phyloP scores from a whole-genome alignment of 92 coral and sea anemone species.

The Umimayanthus kanabou region DNA sequence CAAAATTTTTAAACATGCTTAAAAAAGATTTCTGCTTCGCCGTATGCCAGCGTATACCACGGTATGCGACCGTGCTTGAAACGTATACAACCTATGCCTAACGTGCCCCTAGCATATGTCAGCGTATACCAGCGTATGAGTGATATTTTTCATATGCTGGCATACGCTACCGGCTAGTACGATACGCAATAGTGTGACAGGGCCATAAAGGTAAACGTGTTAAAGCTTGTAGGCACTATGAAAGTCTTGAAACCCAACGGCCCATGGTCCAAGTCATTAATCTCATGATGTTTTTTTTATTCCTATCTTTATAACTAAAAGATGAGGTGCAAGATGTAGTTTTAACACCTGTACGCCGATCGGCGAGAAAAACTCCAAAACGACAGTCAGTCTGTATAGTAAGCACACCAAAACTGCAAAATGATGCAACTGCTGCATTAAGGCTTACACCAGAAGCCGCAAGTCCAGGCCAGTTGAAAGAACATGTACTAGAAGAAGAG shows the following conservation, averaged over 20 bases:
- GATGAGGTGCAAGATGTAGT: conserved; percentile 57
- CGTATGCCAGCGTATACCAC: too few species aligned
- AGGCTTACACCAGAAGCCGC: conserved; percentile 71
- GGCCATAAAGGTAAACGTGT: too few species aligned
- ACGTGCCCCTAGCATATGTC: too few species aligned
- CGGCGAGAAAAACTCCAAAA: conserved; percentile 71
- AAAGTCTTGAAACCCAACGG: conserved; percentile 54
- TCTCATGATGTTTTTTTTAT: not conserved
- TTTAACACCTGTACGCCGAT: conserved; percentile 90
- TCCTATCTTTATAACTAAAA: conserved; percentile 34
- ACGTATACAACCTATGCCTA: too few species aligned
- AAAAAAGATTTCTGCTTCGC: too few species aligned
- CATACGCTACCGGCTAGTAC: too few species aligned
- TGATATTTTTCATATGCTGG: too few species aligned
- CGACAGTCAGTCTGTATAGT: conserved; percentile 48
- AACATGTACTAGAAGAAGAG: not conserved
- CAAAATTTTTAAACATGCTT: too few species aligned
- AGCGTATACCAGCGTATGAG: too few species aligned
- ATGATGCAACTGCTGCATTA: conserved; percentile 55
- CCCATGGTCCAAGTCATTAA: not conserved
- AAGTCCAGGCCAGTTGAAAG: not conserved
- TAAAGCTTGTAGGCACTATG: conserved; percentile 1
- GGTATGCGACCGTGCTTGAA: too few species aligned
- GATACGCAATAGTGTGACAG: too few species aligned
- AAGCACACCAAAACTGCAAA: conserved; percentile 67